Conservation (phyloP, 2,888 invertebrate species). For the Lycocerus yunnanus region DNA sequence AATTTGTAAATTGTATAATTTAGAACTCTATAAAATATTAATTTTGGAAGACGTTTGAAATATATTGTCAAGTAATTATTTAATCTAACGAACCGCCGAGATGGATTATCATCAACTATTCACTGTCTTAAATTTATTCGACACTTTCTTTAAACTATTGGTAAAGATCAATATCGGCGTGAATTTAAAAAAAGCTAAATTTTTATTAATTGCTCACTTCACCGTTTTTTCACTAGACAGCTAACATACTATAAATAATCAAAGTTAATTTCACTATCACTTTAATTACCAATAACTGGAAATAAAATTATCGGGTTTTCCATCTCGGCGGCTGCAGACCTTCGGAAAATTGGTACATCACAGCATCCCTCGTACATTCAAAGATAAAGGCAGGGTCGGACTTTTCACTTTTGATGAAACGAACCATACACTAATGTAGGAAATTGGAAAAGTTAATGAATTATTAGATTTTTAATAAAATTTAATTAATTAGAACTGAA, state of each 20-base stretch:
- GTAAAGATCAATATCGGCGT: slow-evolving; percentile 21
- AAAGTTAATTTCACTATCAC: slow-evolving; percentile 29
- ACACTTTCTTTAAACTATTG: slow-evolving; percentile 20
- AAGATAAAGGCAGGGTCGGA: slow-evolving; percentile 32
- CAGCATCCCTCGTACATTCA: slow-evolving; percentile 45
- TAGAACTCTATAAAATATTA: slow-evolving; percentile 16
- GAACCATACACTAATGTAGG: not conserved
- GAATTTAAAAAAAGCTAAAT: not conserved
- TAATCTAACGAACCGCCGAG: slow-evolving; percentile 43
- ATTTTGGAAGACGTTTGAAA: slow-evolving; percentile 29
- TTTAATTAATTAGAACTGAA: too few relatives aligned
- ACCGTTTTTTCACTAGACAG: slow-evolving; percentile 8
- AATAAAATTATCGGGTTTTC: slow-evolving; percentile 46
- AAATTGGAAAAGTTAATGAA: too few relatives aligned
- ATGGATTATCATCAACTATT: slow-evolving; percentile 37
- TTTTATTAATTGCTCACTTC: not conserved
- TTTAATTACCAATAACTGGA: slow-evolving; percentile 34
- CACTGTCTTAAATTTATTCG: not conserved
- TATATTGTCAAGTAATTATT: slow-evolving; percentile 19
- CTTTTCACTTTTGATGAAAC: not conserved
- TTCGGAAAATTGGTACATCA: slow-evolving; percentile 48
- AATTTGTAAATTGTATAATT: slow-evolving; percentile 15
- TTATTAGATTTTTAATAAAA: too few relatives aligned
- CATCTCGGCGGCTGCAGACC: slow-evolving; percentile 51
- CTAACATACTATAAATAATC: not conserved